These are phyloP conservation scores for Uloborus plumipes DNA, from an alignment of 2,888 invertebrate genomes.

Conservation along the genomic window DNA sequence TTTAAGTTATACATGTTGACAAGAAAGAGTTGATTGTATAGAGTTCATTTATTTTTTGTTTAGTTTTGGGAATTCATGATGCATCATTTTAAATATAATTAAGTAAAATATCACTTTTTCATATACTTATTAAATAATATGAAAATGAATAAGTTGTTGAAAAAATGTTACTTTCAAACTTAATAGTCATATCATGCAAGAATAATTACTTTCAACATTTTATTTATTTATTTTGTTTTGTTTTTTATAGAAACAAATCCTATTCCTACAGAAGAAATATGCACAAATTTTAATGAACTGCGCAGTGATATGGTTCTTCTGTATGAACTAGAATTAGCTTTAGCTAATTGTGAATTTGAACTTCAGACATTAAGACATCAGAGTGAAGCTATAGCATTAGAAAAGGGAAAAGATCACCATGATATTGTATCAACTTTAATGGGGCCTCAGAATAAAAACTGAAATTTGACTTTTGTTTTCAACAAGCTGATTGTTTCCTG, in stretches of 20 bases:
- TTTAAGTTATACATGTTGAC: too few species aligned
- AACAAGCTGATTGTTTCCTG: too few species aligned
- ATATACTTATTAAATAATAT: neutral
- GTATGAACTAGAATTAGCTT: constrained; percentile 90
- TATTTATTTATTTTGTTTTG: too few species aligned
- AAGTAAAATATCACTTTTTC: neutral
- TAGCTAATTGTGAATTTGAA: constrained; percentile 94
- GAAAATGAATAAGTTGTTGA: neutral
- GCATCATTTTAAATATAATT: too few species aligned
- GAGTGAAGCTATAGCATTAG: constrained; percentile 90
- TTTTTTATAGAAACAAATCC: constrained; percentile 84
- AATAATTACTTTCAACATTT: constrained; percentile 46
- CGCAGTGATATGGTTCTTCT: constrained; percentile 94
- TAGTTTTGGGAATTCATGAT: too few species aligned
- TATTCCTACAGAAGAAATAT: constrained; percentile 94
- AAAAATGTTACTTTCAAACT: neutral
- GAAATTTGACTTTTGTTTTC: neutral
- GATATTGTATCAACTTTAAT: neutral
- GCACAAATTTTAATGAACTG: constrained; percentile 93
- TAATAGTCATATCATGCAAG: neutral
- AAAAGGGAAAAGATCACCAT: constrained; percentile 74
- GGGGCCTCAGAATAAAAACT: constrained; percentile 4
- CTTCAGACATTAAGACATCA: constrained; percentile 93
- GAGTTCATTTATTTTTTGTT: too few species aligned
- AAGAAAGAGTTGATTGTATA: too few species aligned